Evolutionary conservation across 2,113 vertebrate species (phyloP), one percentile per base, ranked within the genome.

Genomic region (Amblyornis subalaris): DNA sequence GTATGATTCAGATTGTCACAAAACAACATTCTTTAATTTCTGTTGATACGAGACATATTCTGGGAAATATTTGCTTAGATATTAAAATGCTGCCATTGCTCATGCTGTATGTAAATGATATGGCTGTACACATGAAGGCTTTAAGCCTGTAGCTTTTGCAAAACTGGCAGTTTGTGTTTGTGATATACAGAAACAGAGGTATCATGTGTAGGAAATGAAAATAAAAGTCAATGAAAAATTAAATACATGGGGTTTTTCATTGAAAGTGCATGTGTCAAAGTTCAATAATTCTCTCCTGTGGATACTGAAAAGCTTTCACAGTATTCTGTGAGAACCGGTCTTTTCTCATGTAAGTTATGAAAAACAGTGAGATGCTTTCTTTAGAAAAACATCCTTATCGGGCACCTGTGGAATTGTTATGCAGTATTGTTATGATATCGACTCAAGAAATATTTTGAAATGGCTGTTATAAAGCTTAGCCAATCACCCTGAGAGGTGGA

Each of bases 61-160:
- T 33, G 54, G 44, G 24, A 33, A 33, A 44, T 65, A 75, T 10
- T 18, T 83, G 40, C n/a, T 64, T 62, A 47, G 53, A 84, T 1
- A 5, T 89, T 88, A 97, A 97, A 98, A 98, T 98, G 97, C 86
- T 97, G 97, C 97, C 96, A 90, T 65, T 48, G 70, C 97, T 97
- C 96, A 97, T 97, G 97, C 94, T 97, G 86, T 91, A 60, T 36
- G 60, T 55, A 75, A 95, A 94, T 85, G 85, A 64, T 33, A 79
- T 58, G 65, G 48, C 58, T 92, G 87, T 62, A 94, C 48, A 95
- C 53, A 89, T 18, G 67, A 90, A 88, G 86, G 79, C 87, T 95
- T 97, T 87, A 88, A 89, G 88, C 77, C 93, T 89, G 64, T 15
- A 91, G 67, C 58, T 89, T 86, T 88, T 25, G 23, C 79, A 78